A percentile compares a stretch with the other conserved stretches of the same genome.
Conservation (phyloP, 2,888 invertebrate genomes). For the Tyria jacobaeae region DNA sequence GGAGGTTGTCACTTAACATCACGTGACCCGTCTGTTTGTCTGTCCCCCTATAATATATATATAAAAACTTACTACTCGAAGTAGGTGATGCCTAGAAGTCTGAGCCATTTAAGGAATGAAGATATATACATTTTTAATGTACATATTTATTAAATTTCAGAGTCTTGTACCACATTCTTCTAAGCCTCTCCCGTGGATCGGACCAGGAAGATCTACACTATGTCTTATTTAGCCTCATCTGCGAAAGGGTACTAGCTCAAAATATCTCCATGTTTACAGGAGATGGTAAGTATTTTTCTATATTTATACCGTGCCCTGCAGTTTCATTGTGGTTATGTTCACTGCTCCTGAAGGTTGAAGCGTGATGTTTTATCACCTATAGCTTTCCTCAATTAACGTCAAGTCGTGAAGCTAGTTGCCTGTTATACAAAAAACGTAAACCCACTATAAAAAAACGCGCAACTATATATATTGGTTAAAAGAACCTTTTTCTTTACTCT, state of each 20-base stretch:
- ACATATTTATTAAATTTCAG: conserved; percentile 52
- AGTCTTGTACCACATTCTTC: conserved; percentile 67
- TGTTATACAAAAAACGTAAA: no score
- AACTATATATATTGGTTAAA: no score
- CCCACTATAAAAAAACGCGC: no score
- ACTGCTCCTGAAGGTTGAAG: not conserved
- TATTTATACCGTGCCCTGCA: not conserved
- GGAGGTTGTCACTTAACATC: no score
- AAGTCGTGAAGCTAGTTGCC: no score
- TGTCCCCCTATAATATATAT: no score
- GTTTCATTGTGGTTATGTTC: not conserved
- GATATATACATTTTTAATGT: not conserved
- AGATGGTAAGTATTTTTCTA: conserved; percentile 62
- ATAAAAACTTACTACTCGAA: no score
- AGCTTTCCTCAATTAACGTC: not conserved
- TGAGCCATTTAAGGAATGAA: no score
- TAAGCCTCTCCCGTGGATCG: conserved; percentile 55
- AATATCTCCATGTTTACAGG: conserved; percentile 62
- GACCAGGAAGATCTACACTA: conserved; percentile 62
- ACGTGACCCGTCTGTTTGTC: no score
- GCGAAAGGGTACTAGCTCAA: conserved; percentile 67
- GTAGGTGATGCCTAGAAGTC: no score
- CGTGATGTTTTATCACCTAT: not conserved
- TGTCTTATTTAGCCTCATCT: conserved; percentile 67
- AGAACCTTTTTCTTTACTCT: no score